A percentile compares a stretch with the other conserved stretches of the same genome.
phyloP scores from a whole-genome alignment of 2,888 invertebrate genomes.

The Acrocera orbiculus region DNA sequence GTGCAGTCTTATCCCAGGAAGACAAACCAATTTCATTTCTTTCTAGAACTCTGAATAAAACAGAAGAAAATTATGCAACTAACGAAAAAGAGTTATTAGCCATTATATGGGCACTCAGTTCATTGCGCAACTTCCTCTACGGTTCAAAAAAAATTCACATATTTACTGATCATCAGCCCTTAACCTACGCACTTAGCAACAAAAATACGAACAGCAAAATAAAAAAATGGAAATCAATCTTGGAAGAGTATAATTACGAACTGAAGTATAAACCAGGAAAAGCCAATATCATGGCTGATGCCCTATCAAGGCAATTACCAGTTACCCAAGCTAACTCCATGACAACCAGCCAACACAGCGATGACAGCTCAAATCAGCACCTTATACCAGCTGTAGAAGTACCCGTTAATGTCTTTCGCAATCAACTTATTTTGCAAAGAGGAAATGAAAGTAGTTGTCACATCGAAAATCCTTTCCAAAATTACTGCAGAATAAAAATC shows the following conservation, averaged over 20 bases:
- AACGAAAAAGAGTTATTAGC: conserved; percentile 21
- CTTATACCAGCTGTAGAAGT: not conserved
- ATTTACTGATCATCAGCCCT: not conserved
- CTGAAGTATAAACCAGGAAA: not conserved
- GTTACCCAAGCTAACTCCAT: not conserved
- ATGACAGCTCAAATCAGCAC: not conserved
- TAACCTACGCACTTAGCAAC: not conserved
- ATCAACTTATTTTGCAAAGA: not conserved
- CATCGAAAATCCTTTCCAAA: no score
- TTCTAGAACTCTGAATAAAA: conserved; percentile 13
- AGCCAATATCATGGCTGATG: not conserved
- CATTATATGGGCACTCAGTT: conserved; percentile 19
- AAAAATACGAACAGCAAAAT: not conserved
- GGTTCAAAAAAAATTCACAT: not conserved
- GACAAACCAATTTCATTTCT: conserved; percentile 14
- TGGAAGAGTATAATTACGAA: not conserved
- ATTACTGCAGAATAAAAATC: no score
- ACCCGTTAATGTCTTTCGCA: not conserved
- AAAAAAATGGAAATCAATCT: not conserved
- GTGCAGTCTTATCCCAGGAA: not conserved
- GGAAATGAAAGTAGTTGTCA: no score
- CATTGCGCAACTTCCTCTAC: conserved; percentile 15
- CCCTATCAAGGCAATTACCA: not conserved
- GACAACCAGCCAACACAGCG: not conserved
- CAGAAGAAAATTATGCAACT: conserved; percentile 14